Base-by-base conservation (phyloP, 2,797 vertebrate genomes). In the Rhadinocentrus ornatus region DNA sequence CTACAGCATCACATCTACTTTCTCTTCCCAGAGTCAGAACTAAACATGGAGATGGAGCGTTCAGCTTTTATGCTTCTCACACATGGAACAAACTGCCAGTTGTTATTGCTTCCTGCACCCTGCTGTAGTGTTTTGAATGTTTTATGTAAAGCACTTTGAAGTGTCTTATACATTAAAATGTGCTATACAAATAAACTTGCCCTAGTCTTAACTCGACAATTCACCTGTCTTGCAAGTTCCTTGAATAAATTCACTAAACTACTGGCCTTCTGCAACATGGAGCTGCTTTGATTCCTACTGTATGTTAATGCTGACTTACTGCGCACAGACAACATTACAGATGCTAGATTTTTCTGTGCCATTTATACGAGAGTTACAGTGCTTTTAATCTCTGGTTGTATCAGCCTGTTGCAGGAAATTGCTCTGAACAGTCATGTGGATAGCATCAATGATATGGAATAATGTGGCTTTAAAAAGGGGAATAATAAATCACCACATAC, bases 311-410 rank as follows among this genome's bases (percentile, higher is more conserved):
- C 48, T 52, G 48, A 52, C 22, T 4, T 39, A 31, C 12, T 34
- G 34, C n/a, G 29, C n/a, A 60, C 39, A 6, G 39, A 41, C 13
- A 32, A 32, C 31, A 32, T 32, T 32, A 32, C 6, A 32, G 31
- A 32, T 4, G 35, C 35, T 37, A 13, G 35, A 3, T 37, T 13
- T 37, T 37, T 12, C 35, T 37, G 13, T 37, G 35, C 35, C 35
- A 37, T 37, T 37, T 37, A 56, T 10, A 58, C 53, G 31, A 60
- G 4, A n/a, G 55, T 53, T 41, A 20, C 35, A 75, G 66, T 69
- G 37, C 64, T 66, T 73, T 64, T 66, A 63, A 75, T 73, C 69
- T 69, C 26, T 58, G 55, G 46, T 67, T 68, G 46, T 56, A 39
- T 77, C 39, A 24, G 29, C 62, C 48, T 71, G 56, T 66, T 57